Conservation (phyloP, 2,888 invertebrate genomes). For the Brachypalpus laphriformis region DNA sequence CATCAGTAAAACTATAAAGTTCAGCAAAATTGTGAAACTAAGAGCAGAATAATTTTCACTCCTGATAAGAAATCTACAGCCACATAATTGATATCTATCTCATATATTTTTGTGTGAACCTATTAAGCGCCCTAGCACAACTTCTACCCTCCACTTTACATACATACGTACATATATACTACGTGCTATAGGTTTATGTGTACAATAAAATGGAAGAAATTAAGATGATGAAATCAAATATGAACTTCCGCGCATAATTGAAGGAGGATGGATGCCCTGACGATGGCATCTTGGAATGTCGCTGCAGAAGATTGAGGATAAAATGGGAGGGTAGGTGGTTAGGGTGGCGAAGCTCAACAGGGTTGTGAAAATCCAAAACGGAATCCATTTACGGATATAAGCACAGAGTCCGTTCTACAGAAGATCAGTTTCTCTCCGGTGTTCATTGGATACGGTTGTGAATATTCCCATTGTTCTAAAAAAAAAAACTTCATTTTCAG, state of each 20-base stretch:
- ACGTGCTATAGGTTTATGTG: constrained; percentile 22
- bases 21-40: background rate
- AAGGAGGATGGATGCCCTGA: constrained; percentile 64
- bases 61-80: constrained; percentile 56
- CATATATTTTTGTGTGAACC: constrained; percentile 42
- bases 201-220: constrained; percentile 50
- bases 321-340: background rate
- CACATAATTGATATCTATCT: constrained; percentile 53
- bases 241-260: constrained; percentile 71
- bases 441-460: constrained; percentile 78
- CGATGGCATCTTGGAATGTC: constrained; percentile 69
- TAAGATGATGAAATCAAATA: constrained; percentile 71
- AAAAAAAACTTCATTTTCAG: constrained; percentile 26
- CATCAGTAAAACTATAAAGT: constrained; percentile 42
- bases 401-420: constrained; percentile 64
- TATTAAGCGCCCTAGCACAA: constrained; percentile 21
- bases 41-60: constrained; percentile 30
- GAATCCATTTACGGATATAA: constrained; percentile 79
- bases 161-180: background rate
- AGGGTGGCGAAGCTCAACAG: background rate
- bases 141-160: background rate
- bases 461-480: constrained; percentile 21
- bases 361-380: constrained; percentile 29
- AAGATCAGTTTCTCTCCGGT: constrained; percentile 81
- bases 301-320: constrained; percentile 37